Base-by-base conservation (phyloP, 2,113 vertebrate genomes). In the Pionites leucogaster region DNA sequence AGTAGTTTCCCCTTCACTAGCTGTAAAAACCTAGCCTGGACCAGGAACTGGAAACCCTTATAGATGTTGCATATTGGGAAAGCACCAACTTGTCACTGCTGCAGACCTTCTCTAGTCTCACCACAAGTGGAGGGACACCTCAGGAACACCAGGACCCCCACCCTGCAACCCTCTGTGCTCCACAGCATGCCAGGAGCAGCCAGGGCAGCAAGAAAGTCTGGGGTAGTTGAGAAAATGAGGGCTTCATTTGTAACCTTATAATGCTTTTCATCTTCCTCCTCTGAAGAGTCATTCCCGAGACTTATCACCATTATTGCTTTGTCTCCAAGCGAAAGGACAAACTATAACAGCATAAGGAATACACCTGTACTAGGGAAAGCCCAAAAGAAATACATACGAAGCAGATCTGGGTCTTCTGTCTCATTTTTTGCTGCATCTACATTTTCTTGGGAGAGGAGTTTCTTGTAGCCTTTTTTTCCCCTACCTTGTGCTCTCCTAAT, bases 81-180 rank as follows among this genome's bases (percentile, higher is more conserved):
- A 82, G n/a, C 24, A 75, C 12, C 8, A 44, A 3, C 15, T 82
- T 3, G 1, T 35, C 50, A 7, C 10, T 50, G 47, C 47, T 81
- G 17, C 20, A 67, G 50, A 64, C 39, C 9, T 69, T 18, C 47
- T 71, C 14, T 55, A 20, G 17, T 74, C 37, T 86, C 37, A 44
- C 8, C 0, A 2, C 2, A 7, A 17, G 5, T n/a, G 23, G 50
- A 62, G n/a, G 20, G 17, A 42, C 25, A 23, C n/a, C 68, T 18
- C 29, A 57, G 41, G 24, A 28, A 49, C 28, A 53, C 8, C 9
- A 62, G 70, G 14, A 55, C 6, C 2, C 11, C 10, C 29, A 35
- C 3, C 16, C 22, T 53, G 5, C 22, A 42, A 18, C 24, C 41
- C 42, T 33, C 17, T 65, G 28, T 69, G 25, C 16, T 59, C 77